Evolutionary conservation across 2,888 invertebrate genomes (phyloP), one percentile per base, ranked within the genome.

Genomic region (Drosophila fungiperda): DNA sequence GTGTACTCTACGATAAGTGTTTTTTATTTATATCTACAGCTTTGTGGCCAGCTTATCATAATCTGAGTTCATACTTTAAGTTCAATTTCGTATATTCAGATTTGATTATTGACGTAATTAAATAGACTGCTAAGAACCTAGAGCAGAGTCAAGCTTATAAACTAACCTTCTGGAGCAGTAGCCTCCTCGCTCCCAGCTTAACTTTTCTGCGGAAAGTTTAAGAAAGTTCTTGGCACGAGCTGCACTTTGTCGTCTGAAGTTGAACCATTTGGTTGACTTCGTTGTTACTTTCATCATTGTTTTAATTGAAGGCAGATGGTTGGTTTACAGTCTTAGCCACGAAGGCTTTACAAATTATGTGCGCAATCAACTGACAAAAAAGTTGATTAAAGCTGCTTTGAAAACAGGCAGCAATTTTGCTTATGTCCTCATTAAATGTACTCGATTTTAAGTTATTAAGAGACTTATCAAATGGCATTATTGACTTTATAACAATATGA

Each of bases 231-330:
- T 54, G 65, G 58, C 61, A 61, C 26, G 63, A 40, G 54, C 67
- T 80, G 64, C 72, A 61, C 67, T 72, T 68, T 68, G 58, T 68
- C 61, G 63, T 53, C 42, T 20, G 53, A 60, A 49, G 40, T 65
- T 57, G 15, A 52, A 11, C 59, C 55, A 65, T 68, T 72, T 68
- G 11, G 58, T 26, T 33, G 55, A 49, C 49, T 64, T 64, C 59
- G 33, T 70, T 38, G 55, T 67, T 67, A 42, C 57, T 72, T 72
- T 58, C 42, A 52, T 73, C 52, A 63, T 76, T 68, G 70, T 72
- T 68, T 68, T 73, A 84, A 83, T 75, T 80, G 73, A 68, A 66
- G 73, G 64, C 82, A 75, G 79, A 73, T 76, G 72, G 40, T 59
- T 40, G 55, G 52, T 32, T 45, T 12, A 52, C 29, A 38, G 32